Conservation (phyloP, 2,113 vertebrate genomes). For the Melospiza melodia region DNA sequence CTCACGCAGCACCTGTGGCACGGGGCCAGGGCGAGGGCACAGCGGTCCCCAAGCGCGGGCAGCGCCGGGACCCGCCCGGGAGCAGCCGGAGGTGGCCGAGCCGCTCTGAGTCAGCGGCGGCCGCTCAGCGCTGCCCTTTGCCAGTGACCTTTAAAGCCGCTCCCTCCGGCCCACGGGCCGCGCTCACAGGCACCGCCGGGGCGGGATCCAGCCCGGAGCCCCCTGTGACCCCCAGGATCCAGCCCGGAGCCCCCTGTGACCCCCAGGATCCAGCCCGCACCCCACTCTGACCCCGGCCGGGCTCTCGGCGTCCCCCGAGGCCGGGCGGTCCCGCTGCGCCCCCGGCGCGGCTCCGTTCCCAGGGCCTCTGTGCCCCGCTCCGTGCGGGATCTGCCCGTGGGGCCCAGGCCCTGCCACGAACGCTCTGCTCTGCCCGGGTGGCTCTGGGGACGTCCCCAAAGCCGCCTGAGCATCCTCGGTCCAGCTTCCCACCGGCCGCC, state of each 20-base stretch:
- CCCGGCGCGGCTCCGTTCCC: not conserved
- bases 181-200: not conserved
- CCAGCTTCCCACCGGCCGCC: not conserved
- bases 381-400: not conserved
- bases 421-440: not conserved
- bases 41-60: accelerated
- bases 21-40: not conserved
- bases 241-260: not conserved
- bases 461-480: not conserved
- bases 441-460: not conserved
- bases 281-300: not conserved
- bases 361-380: not conserved
- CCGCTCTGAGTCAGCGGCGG: constrained; percentile 35
- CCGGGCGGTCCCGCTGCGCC: not conserved
- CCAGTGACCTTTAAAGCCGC: constrained; percentile 33
- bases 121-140: constrained; percentile 17
- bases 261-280: not conserved
- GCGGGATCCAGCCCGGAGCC: not conserved
- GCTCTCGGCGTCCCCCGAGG: not conserved
- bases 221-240: not conserved
- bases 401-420: not conserved
- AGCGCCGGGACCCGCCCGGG: not conserved
- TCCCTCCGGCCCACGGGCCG: not conserved
- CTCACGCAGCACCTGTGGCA: not conserved
- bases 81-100: not conserved